Base-by-base conservation (phyloP, 2,888 invertebrate genomes). In the Tipula unca region DNA sequence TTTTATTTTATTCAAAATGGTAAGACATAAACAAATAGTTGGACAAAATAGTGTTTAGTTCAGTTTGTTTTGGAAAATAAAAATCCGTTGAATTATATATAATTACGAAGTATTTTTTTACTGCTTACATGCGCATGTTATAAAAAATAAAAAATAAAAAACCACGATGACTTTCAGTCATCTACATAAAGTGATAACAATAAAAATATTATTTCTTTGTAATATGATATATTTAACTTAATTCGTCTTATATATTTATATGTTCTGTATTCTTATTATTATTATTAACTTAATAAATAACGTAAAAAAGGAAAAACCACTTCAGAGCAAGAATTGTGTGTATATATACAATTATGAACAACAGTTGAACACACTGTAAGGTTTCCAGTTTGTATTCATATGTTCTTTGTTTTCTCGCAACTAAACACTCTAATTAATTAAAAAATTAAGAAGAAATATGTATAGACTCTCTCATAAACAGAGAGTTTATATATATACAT, bases 81-180 rank as follows among this genome's bases (percentile, higher is more conserved):
- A 48, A 54, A 54, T 54, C 48, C 48, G 48, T 54, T 54, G 48
- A 54, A 54, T 54, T 54, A 54, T 54, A 54, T 69, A 69, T 69
- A 69, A 69, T 69, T 69, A 69, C 69, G 69, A 69, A 69, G 69
- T 69, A 69, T 69, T 69, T 69, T 69, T 69, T 69, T 69, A 69
- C 69, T 69, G 69, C 69, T 69, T 69, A 69, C 25, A 69, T 69
- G 69, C 69, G 69, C 69, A 69, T 69, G 69, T 69, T 69, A 69
- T 69, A 17, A 48, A 17, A 48, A 48, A 48, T 17, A 69, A 13
- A 13, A 69, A n/a, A 25, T n/a, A 69, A 69, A 69, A 69, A 69
- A 69, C 69, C 69, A 69, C 69, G 69, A 69, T 69, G 69, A 69
- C 69, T 69, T 69, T 25, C 25, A 20, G 69, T 69, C 69, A 69